Evolutionary conservation across 2,888 invertebrate species (phyloP), one percentile per base, ranked within the genome.

Genomic region (Thelaira solivaga): DNA sequence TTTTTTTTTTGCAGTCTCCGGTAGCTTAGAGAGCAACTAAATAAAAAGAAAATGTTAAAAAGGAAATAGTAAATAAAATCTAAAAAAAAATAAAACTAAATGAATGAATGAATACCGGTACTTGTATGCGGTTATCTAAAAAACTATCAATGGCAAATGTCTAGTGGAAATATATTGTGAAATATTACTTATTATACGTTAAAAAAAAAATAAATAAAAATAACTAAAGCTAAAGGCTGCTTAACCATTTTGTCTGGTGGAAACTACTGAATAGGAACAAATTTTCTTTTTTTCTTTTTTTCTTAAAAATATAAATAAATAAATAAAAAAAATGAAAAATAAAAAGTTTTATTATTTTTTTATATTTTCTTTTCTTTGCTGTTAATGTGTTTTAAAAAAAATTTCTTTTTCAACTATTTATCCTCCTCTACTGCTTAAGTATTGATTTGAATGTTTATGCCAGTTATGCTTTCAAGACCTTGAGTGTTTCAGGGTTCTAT

Each of bases 121-220:
- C 24, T 68, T 45, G 26, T 24, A 16, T 18, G 45, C 31, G 67
- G 43, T 67, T 55, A 55, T 55, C 67, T 57, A 69, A 57, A 24
- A 68, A 47, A 57, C 22, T 69, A 41, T 49, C 68, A 57, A 59
- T 49, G 29, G 22, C 39, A 39, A 59, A 41, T 59, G 49, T 68
- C 59, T 69, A 57, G 36, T 39, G 26, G 39, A 39, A 49, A 41
- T 41, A 49, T 49, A 49, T 59, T 59, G 39, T 10, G 39, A 47
- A 49, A 36, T 49, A 11, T n/a, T 18, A 22, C 8, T 31, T 31
- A 31, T 10, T 31, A 4, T 31, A 36, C 26, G 11, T n/a, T n/a
- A n/a, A n/a, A n/a, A n/a, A n/a, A n/a, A n/a, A n/a, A 31, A 3
- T 6, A 4, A 8, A 13, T 11, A 4, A 10, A 11, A 8, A 1